Base-by-base conservation (phyloP, 2,888 invertebrate species). In the Vesta saturnalis region DNA sequence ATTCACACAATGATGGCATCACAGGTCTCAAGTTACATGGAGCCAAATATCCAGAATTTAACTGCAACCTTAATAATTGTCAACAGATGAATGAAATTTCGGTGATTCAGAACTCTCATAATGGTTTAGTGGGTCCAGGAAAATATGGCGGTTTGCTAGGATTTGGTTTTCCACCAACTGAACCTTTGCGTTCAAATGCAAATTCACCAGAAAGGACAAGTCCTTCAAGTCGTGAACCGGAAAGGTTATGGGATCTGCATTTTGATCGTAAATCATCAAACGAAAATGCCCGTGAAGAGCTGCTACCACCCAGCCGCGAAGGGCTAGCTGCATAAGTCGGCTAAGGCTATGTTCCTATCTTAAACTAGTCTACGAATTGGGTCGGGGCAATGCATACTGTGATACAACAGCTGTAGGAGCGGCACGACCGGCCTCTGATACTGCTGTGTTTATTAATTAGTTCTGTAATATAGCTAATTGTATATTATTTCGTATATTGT, bases 81-180 rank as follows among this genome's bases (percentile, higher is more conserved):
- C 69, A 85, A 76, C 89, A 93, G 92, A 87, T 93, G 85, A 92
- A 91, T 86, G 92, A 93, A 85, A 92, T 93, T 85, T 91, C 92
- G 78, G 91, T 91, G 77, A 91, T 92, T 78, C 92, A 92, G 80
- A 90, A 89, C 82, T 90, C 89, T 76, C 91, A 91, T 82, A 92
- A 91, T 77, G 73, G 87, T 85, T 81, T 85, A 84, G 69, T 88
- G 85, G 72, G 77, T 43, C 78, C 80, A 23, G 88, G 87, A 64
- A 92, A 93, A 81, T 94, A 93, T 84, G 91, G 92, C 52, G 91
- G 92, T 18, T 85, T 93, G 15, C 86, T 94, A 69, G 92, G 92
- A n/a, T 92, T 93, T 82, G 90, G 92, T 5, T 91, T 92, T 61
- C 91, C 91, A 77, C 83, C 87, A 10, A 85, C 84, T 39, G 85